Percentiles rank a stretch among this genome's conserved stretches.
Conservation (phyloP, 1,140 invertebrate genomes). For the Aporrectodea caliginosa region DNA sequence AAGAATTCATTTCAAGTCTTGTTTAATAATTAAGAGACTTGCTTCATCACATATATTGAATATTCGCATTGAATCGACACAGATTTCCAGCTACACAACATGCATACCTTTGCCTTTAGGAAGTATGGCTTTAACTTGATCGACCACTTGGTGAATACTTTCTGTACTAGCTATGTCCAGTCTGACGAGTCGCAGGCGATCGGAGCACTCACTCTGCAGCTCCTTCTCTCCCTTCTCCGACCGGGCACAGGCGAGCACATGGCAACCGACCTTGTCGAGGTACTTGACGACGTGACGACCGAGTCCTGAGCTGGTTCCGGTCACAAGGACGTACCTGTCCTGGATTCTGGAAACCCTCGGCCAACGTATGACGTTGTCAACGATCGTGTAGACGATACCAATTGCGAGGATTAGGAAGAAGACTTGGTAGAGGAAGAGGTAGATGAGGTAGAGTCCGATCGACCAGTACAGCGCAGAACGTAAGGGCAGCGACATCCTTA, state of each 20-base stretch:
- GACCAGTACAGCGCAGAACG: background rate
- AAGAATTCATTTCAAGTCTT: too few species aligned
- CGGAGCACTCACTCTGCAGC: background rate
- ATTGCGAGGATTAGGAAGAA: background rate
- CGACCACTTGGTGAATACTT: background rate
- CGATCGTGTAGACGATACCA: background rate
- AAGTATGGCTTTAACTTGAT: background rate
- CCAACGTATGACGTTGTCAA: background rate
- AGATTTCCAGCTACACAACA: too few species aligned
- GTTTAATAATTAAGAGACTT: too few species aligned
- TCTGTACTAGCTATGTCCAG: background rate
- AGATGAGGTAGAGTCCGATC: background rate
- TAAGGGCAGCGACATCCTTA: too few species aligned
- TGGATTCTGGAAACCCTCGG: background rate
- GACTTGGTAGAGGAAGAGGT: background rate
- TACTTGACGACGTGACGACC: background rate
- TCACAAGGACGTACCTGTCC: background rate
- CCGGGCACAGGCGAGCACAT: constrained; percentile 1
- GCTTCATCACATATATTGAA: too few species aligned
- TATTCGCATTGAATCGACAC: too few species aligned
- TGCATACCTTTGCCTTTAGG: constrained; percentile 1
- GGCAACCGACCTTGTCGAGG: background rate
- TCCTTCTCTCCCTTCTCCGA: constrained; percentile 5
- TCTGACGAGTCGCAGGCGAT: background rate
- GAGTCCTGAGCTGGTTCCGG: background rate